These are phyloP conservation scores for Heliornis fulica DNA, from an alignment of 2,113 vertebrate species.

Conservation along the genomic window DNA sequence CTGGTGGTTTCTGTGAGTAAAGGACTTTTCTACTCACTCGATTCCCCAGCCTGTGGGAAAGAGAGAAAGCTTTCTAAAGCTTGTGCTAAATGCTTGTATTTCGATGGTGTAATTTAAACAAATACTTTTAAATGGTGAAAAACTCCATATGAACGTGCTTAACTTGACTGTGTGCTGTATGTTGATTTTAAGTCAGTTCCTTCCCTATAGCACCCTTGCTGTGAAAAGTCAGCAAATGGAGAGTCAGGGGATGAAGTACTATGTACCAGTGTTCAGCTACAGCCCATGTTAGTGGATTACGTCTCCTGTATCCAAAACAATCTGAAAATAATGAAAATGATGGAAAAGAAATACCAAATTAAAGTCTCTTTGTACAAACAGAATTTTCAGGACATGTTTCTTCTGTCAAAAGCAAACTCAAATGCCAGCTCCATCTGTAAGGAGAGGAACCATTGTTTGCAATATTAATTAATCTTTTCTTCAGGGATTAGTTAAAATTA, in stretches of 20 bases:
- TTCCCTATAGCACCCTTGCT: neutral
- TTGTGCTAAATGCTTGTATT: neutral
- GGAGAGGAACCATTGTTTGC: neutral
- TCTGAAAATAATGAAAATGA: neutral
- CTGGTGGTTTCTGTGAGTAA: neutral
- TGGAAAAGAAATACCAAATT: neutral
- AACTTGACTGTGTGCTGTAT: neutral
- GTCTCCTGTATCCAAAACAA: neutral
- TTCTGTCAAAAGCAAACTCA: neutral
- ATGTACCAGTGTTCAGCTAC: neutral
- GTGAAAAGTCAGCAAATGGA: neutral
- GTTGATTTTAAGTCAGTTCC: neutral
- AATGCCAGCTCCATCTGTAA: neutral
- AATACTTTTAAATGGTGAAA: neutral
- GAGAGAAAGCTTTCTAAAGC: neutral
- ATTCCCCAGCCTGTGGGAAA: neutral
- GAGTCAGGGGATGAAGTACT: neutral
- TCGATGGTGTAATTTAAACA: neutral
- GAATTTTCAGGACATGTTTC: neutral
- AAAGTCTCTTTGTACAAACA: neutral
- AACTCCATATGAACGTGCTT: neutral
- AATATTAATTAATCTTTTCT: neutral
- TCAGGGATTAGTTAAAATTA: neutral
- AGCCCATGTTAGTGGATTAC: neutral
- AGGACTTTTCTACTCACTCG: neutral